Percentiles rank a stretch among this genome's conserved stretches.
These are phyloP conservation scores for Neocrepidodera transversa DNA, from an alignment of 2,888 invertebrate species.

Conservation along the genomic window DNA sequence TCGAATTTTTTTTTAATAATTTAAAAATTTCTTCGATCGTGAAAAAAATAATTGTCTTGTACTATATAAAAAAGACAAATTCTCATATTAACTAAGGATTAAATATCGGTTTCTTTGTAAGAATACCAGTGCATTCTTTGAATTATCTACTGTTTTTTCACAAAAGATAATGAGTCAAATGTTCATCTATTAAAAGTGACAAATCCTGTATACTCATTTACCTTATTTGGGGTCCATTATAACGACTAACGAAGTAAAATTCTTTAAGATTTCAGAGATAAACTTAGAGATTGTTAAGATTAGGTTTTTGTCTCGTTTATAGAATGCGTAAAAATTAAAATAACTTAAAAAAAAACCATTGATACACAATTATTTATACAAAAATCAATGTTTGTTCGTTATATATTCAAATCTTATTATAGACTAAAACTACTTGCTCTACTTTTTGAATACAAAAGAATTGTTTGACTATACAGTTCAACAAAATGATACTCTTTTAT, in stretches of 20 bases:
- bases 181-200: constrained; percentile 41
- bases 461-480: no score
- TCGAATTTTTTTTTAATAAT: no score
- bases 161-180: constrained; percentile 42
- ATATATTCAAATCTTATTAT: no score
- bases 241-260: constrained; percentile 31
- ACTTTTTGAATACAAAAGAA: no score
- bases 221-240: constrained; percentile 32
- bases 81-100: constrained; percentile 26
- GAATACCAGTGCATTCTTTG: constrained; percentile 41
- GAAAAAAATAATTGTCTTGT: constrained; percentile 7
- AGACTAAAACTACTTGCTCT: no score
- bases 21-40: no score
- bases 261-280: constrained; percentile 24
- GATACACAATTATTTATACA: no score
- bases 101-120: constrained; percentile 45
- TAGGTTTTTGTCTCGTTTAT: background rate
- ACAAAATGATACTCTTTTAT: constrained; percentile 3
- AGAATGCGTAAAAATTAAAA: background rate
- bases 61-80: constrained; percentile 23
- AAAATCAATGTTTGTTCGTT: no score
- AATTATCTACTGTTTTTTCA: constrained; percentile 45
- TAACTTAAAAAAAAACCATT: background rate
- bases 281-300: constrained; percentile 16
- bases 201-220: constrained; percentile 37